phyloP scores from a whole-genome alignment of 2,797 vertebrate genomes.

The Decapterus maruadsi region DNA sequence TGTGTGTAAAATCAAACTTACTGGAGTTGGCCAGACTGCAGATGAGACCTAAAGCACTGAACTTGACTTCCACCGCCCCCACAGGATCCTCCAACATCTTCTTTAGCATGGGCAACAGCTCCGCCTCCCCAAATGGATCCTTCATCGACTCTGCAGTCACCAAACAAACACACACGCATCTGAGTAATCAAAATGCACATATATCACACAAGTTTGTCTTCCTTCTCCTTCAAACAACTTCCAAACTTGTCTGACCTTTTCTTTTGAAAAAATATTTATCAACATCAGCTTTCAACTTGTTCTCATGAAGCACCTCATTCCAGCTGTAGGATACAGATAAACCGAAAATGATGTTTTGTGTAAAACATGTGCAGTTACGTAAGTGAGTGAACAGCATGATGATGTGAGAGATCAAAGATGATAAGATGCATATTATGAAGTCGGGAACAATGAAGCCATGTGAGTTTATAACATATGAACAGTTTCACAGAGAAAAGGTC shows the following conservation, averaged over 20 bases:
- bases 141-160: slow-evolving; percentile 84
- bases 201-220: neutral
- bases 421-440: too few relatives aligned
- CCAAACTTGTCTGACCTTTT: neutral
- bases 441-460: neutral
- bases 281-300: neutral
- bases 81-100: slow-evolving; percentile 88
- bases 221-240: neutral
- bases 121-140: slow-evolving; percentile 82
- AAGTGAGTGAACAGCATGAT: neutral
- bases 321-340: too few relatives aligned
- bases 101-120: slow-evolving; percentile 86
- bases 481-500: neutral
- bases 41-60: slow-evolving; percentile 89
- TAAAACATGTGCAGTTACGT: neutral
- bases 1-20: slow-evolving; percentile 58
- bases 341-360: neutral
- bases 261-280: too few relatives aligned
- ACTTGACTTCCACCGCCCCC: slow-evolving; percentile 90
- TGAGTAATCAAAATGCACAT: neutral
- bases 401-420: neutral
- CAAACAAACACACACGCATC: slow-evolving; percentile 29
- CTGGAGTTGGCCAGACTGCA: slow-evolving; percentile 90
- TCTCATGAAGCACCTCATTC: neutral
- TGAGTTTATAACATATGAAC: neutral